phyloP scores from a whole-genome alignment of 2,797 vertebrate species.

The Alcedo quadribrachys region DNA sequence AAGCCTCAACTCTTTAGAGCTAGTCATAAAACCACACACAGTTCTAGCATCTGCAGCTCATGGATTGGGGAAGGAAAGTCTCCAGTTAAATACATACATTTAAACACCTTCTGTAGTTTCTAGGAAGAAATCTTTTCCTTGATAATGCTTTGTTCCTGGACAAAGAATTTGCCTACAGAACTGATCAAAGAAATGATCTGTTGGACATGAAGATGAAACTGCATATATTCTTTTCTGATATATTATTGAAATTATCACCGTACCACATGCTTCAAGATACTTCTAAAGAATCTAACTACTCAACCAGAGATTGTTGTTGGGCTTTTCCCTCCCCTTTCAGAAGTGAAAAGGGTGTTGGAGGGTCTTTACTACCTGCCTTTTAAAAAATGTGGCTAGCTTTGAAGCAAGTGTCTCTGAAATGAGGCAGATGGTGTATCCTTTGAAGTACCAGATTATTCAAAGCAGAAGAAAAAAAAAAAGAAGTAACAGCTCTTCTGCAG shows the following conservation, averaged over 20 bases:
- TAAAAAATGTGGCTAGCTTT: conserved; percentile 71
- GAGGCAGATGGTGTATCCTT: conserved; percentile 69
- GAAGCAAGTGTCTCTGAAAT: conserved; percentile 74
- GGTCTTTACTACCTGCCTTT: conserved; percentile 64
- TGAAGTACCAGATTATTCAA: conserved; percentile 74
- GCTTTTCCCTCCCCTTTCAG: not conserved
- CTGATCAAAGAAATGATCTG: conserved; percentile 46
- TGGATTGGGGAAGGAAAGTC: not conserved
- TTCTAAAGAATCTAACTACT: conserved; percentile 34
- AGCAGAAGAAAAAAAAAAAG: conserved; percentile 40
- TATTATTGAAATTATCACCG: conserved; percentile 42
- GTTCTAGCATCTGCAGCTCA: not conserved
- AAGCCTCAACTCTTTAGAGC: not conserved
- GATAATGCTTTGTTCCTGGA: conserved; percentile 39
- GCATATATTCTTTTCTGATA: conserved; percentile 17
- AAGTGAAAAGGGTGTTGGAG: conserved; percentile 18
- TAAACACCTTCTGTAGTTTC: not conserved
- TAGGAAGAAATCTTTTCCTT: not conserved
- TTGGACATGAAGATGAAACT: conserved; percentile 48
- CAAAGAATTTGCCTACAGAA: conserved; percentile 48
- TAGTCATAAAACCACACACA: not conserved
- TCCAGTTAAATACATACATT: conserved; percentile 55
- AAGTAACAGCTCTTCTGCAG: conserved; percentile 37
- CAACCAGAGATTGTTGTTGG: conserved; percentile 52
- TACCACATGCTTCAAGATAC: not conserved